Evolutionary conservation across 2,888 invertebrate species (phyloP).

Genomic region (Philopedon plagiatum): DNA sequence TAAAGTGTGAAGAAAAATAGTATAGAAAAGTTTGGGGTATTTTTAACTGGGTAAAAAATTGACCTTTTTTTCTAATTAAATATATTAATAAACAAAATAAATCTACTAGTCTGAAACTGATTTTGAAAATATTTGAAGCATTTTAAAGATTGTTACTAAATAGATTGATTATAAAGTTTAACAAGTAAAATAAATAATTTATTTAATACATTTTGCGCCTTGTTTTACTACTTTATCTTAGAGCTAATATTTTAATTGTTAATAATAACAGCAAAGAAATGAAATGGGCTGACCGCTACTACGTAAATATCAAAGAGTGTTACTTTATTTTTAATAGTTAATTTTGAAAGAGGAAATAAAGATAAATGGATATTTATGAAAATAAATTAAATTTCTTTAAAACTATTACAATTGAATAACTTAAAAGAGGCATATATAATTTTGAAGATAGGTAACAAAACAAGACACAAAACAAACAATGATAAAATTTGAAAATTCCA

Average conservation of each 20-base stretch:
- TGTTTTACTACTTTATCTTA: conserved; percentile 52
- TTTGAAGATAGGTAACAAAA: conserved; percentile 55
- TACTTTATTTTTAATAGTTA: conserved; percentile 4
- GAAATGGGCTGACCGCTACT: conserved; percentile 15
- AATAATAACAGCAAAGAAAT: neutral
- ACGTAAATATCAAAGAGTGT: neutral
- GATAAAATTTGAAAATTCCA: conserved; percentile 68
- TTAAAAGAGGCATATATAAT: conserved; percentile 4
- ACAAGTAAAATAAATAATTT: conserved; percentile 59
- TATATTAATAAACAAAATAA: conserved; percentile 8
- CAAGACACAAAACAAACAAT: conserved; percentile 60
- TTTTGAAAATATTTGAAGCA: conserved; percentile 22
- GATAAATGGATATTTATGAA: no score
- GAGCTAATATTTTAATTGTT: conserved; percentile 23
- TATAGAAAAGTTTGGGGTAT: conserved; percentile 4
- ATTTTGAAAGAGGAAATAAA: no score
- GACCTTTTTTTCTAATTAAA: neutral
- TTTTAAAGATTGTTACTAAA: conserved; percentile 31
- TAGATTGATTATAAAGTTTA: conserved; percentile 43
- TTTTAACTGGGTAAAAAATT: neutral
- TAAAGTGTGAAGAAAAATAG: neutral
- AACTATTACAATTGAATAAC: neutral
- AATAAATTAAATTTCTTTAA: neutral
- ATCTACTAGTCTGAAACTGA: neutral
- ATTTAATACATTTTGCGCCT: conserved; percentile 53